Evolutionary conservation across 2,888 invertebrate species (phyloP), one percentile per base, ranked within the genome.

Genomic region (Agriopis marginaria): DNA sequence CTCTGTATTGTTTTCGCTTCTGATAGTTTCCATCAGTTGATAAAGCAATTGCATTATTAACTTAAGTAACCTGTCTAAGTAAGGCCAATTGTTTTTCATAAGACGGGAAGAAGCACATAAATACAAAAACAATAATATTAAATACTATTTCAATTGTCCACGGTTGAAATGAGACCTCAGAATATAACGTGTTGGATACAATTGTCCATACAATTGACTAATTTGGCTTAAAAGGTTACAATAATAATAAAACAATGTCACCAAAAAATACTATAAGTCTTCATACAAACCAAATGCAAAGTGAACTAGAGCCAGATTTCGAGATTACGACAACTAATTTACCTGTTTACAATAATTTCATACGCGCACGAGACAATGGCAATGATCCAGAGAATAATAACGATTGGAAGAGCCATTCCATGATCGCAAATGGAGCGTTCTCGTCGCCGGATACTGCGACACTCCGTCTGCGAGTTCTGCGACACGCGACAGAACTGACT

Each of bases 281-380:
- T 12, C 11, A 11, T 6, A 11, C 45, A 49, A 49, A 14, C 0
- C 3, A 50, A 17, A 49, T 14, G 1, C 9, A 17, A 17, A 50
- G n/a, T 14, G 8, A 14, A 51, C 51, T 7, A 5, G 23, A 23
- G 5, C 51, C 0, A 11, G 6, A 11, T 0, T 4, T 45, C 23
- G 58, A 42, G 51, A 9, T 32, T 51, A 17, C 40, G 32, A 17
- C 45, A 14, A 5, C 17, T 47, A 55, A 67, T 66, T 65, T 58
- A 69, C 53, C 67, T 65, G 49, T 63, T 68, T 60, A 68, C 55
- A 72, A 72, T 70, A 71, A 63, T 64, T 58, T 55, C 62, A 59
- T 60, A 59, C 50, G 17, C 45, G 68, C n/a, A 23, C 39, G 17
- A 51, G 61, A 61, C 51, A 56, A 50, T 40, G 64, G 55, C 51